Evolutionary conservation across 2,888 invertebrate genomes (phyloP).

Genomic region (Serripes groenlandicus): DNA sequence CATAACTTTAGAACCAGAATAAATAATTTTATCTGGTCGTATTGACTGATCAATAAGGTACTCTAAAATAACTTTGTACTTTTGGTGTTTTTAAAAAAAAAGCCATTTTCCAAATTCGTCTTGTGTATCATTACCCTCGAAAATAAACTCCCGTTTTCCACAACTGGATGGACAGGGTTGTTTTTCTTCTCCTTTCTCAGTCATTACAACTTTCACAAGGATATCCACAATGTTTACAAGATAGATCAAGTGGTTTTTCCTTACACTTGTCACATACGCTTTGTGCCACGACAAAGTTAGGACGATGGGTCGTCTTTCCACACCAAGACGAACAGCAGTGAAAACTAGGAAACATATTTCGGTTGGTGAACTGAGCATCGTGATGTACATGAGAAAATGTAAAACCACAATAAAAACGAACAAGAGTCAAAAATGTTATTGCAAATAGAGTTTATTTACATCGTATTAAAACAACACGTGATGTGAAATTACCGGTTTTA

Average conservation of each 20-base stretch:
- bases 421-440: too few species aligned
- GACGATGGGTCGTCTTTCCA: conserved; percentile 37
- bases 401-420: too few species aligned
- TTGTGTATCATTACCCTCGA: conserved; percentile 41
- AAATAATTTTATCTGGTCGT: conserved; percentile 43
- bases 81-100: conserved; percentile 36
- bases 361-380: too few species aligned
- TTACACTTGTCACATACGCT: conserved; percentile 39
- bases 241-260: conserved; percentile 10
- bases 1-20: conserved; percentile 55
- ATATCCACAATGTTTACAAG: conserved; percentile 43
- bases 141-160: conserved; percentile 48
- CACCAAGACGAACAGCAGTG: conserved; percentile 52
- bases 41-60: conserved; percentile 55
- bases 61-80: conserved; percentile 53
- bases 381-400: too few species aligned
- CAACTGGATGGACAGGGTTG: conserved; percentile 53
- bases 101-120: conserved; percentile 48
- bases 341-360: too few species aligned
- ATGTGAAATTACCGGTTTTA: too few species aligned
- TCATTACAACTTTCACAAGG: conserved; percentile 45
- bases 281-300: conserved; percentile 54
- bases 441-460: too few species aligned
- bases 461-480: too few species aligned
- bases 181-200: conserved; percentile 29